A percentile compares a stretch with the other conserved stretches of the same genome.
These are phyloP conservation scores for Helicoverpa armigera DNA, from an alignment of 1,140 invertebrate species.

Conservation along the genomic window DNA sequence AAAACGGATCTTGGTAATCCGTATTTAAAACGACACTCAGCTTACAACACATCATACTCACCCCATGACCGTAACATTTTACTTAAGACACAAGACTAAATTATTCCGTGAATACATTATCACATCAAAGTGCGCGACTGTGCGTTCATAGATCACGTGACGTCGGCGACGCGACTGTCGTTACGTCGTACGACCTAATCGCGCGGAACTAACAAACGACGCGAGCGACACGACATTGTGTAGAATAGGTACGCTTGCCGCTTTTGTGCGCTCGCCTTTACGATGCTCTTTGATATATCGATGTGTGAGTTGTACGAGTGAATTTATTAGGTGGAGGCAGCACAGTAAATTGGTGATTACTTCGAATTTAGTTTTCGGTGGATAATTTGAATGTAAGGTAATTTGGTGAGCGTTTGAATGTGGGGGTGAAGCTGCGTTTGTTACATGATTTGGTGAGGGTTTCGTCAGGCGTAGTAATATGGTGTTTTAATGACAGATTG, in stretches of 20 bases:
- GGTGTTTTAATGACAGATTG: too few species aligned
- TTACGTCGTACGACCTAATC: slow-evolving; percentile 44
- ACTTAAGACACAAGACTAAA: too few species aligned
- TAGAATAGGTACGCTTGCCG: slow-evolving; percentile 21
- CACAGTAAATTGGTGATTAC: not conserved
- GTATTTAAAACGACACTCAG: too few species aligned
- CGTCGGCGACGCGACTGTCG: slow-evolving; percentile 31
- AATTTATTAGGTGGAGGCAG: slow-evolving; percentile 14
- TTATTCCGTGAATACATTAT: slow-evolving; percentile 28
- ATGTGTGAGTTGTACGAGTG: slow-evolving; percentile 10
- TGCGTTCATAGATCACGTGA: slow-evolving; percentile 41
- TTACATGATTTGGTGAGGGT: too few species aligned
- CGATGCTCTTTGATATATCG: slow-evolving; percentile 35
- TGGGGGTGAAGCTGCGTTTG: too few species aligned
- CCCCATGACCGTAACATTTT: too few species aligned
- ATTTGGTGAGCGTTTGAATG: too few species aligned
- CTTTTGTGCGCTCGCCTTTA: slow-evolving; percentile 35
- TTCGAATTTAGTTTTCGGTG: not conserved
- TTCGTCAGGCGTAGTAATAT: too few species aligned
- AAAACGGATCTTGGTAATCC: too few species aligned
- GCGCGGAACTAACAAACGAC: slow-evolving; percentile 47
- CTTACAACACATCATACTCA: too few species aligned
- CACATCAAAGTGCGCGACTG: slow-evolving; percentile 36
- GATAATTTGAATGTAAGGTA: not conserved
- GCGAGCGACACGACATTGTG: not conserved